Evolutionary conservation across 1,140 invertebrate species (phyloP).

Genomic region (Platyscapa corneri): DNA sequence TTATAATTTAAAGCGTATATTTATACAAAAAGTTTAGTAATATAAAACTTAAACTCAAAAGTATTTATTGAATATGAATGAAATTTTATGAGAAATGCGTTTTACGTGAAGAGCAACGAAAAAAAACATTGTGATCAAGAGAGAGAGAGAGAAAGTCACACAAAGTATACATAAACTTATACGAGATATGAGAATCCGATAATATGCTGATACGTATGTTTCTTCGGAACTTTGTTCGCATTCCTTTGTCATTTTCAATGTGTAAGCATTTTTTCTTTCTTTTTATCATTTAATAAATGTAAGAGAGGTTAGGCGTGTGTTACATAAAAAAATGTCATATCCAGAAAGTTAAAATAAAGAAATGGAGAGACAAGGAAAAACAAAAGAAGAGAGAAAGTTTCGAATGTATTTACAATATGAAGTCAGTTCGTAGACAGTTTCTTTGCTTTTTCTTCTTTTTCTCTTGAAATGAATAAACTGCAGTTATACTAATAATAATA

Average conservation of each 20-base stretch:
- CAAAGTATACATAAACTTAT: neutral
- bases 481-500: neutral
- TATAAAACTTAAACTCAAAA: too few relatives aligned
- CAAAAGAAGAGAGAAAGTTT: neutral
- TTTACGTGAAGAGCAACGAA: neutral
- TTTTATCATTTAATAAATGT: slow-evolving; percentile 32
- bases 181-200: neutral
- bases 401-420: neutral
- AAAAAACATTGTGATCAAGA: too few relatives aligned
- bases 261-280: neutral
- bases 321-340: neutral
- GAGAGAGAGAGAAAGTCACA: neutral
- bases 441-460: neutral
- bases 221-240: neutral
- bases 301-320: neutral
- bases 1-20: neutral
- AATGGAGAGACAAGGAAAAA: too few relatives aligned
- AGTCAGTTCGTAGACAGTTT: neutral
- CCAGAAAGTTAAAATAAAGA: neutral
- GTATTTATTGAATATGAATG: neutral
- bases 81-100: neutral
- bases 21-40: neutral
- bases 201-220: slow-evolving; percentile 27
- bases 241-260: neutral
- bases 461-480: neutral